Percentiles rank a stretch among this genome's conserved stretches.
Conservation (phyloP, 2,888 invertebrate species). For the Drosophila quinaria region DNA sequence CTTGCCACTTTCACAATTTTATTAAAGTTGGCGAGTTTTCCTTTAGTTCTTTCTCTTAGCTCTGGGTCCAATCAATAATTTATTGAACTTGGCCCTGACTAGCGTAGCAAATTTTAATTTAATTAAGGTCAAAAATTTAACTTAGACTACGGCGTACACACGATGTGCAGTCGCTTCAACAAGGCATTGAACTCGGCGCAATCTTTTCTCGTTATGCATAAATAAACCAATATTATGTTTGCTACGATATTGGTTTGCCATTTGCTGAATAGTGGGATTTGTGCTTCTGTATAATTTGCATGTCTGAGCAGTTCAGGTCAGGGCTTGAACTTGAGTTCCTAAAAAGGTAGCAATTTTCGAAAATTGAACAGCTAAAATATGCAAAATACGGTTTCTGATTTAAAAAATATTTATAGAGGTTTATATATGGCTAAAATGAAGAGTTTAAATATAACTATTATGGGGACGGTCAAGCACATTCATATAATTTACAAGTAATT, state of each 20-base stretch:
- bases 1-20: constrained; percentile 32
- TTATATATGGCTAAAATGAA: too few species aligned
- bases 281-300: constrained; percentile 36
- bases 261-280: constrained; percentile 4
- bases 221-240: constrained; percentile 57
- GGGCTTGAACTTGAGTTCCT: constrained; percentile 52
- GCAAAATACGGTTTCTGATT: too few species aligned
- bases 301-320: constrained; percentile 59
- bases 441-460: too few species aligned
- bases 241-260: constrained; percentile 9
- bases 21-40: constrained; percentile 54
- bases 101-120: constrained; percentile 24
- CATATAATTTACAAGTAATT: too few species aligned
- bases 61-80: constrained; percentile 57
- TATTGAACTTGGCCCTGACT: constrained; percentile 59
- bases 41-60: neutral
- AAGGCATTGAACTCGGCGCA: constrained; percentile 65
- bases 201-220: constrained; percentile 42
- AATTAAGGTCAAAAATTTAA: constrained; percentile 5
- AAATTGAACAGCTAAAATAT: neutral
- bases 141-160: neutral
- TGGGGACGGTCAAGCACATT: too few species aligned
- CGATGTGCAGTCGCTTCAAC: constrained; percentile 31
- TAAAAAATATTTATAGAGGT: too few species aligned
- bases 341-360: constrained; percentile 18